Evolutionary conservation across 1,140 invertebrate species (phyloP), one percentile per base, ranked within the genome.

Genomic region (Tetragonula clypearis): DNA sequence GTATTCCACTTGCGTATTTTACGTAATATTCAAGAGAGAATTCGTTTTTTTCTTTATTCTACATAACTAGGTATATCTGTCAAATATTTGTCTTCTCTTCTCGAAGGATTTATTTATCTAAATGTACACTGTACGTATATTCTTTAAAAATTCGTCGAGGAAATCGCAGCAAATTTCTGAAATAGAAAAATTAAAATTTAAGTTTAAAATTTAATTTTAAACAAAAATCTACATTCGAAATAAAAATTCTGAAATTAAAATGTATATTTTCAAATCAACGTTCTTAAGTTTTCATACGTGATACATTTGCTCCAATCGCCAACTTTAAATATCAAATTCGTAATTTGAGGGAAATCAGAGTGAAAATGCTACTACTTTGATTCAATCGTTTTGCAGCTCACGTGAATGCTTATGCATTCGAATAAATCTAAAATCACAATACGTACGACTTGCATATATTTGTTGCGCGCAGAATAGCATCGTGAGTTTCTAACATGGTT

Each of bases 351-450:
- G 41, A 56, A 66, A 21, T 35, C 19, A 49, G 30, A 56, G 55
- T 74, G 62, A 60, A 75, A 82, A 75, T 85, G 79, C 76, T n/a
- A 62, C 14, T 49, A 62, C 21, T 2, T 19, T 49, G 17, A 12
- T 41, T 35, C 26, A 23, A 82, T 86, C 21, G 49, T 30, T 26
- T 62, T 82, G 12, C 79, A 19, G 55, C 23, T 86, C 84, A 86
- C 84, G 84, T 74, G 30, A 11, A 17, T 11, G 26, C 58, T 62
- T 69, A 9, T n/a, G 72, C 71, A 58, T 77, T 60, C 79, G 56
- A 72, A 62, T 26, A 82, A 86, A 82, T 86, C 65, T 77, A 76
- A 86, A 86, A 86, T 74, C 84, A 62, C 21, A 6, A n/a, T 80
- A 55, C 71, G 71, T 60, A 19, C 12, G 19, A 23, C 9, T 62